Conservation (phyloP, 2,888 invertebrate species). For the Glyphotaelius pellucidus region DNA sequence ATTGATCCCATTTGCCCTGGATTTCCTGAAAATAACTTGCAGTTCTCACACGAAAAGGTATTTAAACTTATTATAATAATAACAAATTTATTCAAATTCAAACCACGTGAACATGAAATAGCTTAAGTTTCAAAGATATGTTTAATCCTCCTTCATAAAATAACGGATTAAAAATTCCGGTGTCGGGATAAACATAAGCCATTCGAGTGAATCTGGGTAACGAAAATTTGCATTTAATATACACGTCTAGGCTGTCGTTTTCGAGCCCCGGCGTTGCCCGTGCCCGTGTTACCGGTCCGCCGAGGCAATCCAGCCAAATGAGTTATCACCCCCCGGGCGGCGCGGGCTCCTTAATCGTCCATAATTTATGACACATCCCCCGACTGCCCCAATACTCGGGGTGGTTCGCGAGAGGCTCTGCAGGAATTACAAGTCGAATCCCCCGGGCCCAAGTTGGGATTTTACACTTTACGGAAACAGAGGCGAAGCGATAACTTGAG, state of each 20-base stretch:
- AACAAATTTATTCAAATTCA: not conserved
- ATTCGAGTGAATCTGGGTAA: not conserved
- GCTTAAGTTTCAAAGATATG: no score
- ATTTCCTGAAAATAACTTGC: not conserved
- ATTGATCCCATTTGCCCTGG: not conserved
- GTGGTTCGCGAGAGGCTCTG: slow-evolving; percentile 18
- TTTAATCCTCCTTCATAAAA: not conserved
- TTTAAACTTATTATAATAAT: no score
- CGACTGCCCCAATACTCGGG: slow-evolving; percentile 3
- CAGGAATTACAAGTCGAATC: slow-evolving; percentile 42
- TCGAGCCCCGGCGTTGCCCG: not conserved
- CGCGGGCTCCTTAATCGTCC: slow-evolving; percentile 35
- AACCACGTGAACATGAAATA: not conserved
- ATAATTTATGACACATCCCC: slow-evolving; percentile 44
- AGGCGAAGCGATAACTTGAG: not conserved
- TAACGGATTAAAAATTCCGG: not conserved
- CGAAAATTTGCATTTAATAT: not conserved
- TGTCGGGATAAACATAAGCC: not conserved
- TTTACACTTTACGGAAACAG: slow-evolving; percentile 5
- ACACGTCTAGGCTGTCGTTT: not conserved
- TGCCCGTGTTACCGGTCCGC: not conserved
- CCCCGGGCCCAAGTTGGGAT: slow-evolving; percentile 16
- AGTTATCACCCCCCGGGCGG: slow-evolving; percentile 30
- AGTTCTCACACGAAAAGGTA: not conserved
- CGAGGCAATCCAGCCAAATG: slow-evolving; percentile 21